Evolutionary conservation across 2,113 vertebrate genomes (phyloP), one percentile per base, ranked within the genome.

Genomic region (Prunella fulvescens): DNA sequence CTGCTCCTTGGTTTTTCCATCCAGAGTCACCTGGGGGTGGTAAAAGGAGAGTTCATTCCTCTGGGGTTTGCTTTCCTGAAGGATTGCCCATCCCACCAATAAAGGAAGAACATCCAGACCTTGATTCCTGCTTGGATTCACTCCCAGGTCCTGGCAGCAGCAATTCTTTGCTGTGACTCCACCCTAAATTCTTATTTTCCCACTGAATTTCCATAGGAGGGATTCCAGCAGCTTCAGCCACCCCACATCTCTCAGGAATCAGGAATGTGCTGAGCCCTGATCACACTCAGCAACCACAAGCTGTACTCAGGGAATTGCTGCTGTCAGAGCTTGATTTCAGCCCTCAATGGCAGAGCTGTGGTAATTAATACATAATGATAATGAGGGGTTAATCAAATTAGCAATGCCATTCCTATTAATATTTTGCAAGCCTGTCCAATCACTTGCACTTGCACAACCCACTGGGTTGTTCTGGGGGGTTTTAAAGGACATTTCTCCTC

Each of bases 361-460:
- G 86, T 97, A 97, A 98, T 98, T 98, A 98, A 98, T 77, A 90
- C 89, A 72, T 74, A 71, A 95, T 42, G 87, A 90, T 95, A 88
- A 96, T 18, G 62, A 90, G 94, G 95, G 94, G 93, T 87, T 96
- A 96, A 97, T 97, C 95, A 97, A 97, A 96, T 98, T 95, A 96
- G 81, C 76, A 91, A 69, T 48, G 88, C 19, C 51, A 40, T 62
- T 83, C 23, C 72, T 94, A 64, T 95, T 93, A 94, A 94, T 91
- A 72, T 7, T 72, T 88, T 54, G 76, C 79, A 94, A 66, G 31
- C 58, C 58, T 67, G 50, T 31, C 91, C 84, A 17, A 83, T 87
- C 67, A 66, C 56, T 92, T 77, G 74, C 64, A 85, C n/a, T n/a
- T n/a, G n/a, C 45, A 42, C 72, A 15, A 54, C 81, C 67, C 50